Conservation (phyloP, 53 echinoderm and acorn worm species). For the Glandiceps talaboti region DNA sequence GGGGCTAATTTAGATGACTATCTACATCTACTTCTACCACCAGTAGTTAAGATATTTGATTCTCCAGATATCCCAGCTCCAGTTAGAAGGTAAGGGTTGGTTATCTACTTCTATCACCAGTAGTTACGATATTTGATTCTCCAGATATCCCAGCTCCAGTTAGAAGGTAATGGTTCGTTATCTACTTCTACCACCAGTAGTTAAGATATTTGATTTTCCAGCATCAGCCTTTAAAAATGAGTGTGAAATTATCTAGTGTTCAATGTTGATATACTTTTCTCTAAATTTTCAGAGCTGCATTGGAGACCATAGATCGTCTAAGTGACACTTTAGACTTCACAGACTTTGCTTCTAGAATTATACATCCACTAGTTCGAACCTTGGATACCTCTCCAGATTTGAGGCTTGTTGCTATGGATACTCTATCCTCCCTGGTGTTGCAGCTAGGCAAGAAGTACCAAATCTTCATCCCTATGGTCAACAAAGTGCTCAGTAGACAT, state of each 20-base stretch:
- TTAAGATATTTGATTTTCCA: constrained; percentile 81
- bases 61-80: constrained; percentile 63
- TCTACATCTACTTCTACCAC: constrained; percentile 79
- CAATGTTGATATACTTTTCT: too few relatives aligned
- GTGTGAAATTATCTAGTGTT: too few relatives aligned
- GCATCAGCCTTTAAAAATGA: too few relatives aligned
- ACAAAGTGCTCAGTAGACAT: constrained; percentile 80
- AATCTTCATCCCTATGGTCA: constrained; percentile 95
- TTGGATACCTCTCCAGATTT: constrained; percentile 83
- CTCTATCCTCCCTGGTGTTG: constrained; percentile 74
- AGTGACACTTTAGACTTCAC: constrained; percentile 94
- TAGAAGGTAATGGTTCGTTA: constrained; percentile 69
- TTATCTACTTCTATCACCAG: constrained; percentile 81
- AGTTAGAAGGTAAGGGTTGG: constrained; percentile 62
- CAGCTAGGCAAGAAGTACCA: constrained; percentile 96
- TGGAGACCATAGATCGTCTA: constrained; percentile 79
- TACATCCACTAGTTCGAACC: constrained; percentile 85
- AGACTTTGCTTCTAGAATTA: constrained; percentile 92
- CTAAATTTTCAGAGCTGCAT: constrained; percentile 37
- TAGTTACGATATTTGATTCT: constrained; percentile 90
- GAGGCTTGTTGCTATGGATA: constrained; percentile 82
- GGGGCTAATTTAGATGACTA: constrained; percentile 95
- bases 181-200: constrained; percentile 81
- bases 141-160: constrained; percentile 70
- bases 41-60: constrained; percentile 94